Evolutionary conservation across 2,113 vertebrate genomes (phyloP).

Genomic region (Reinhardtius hippoglossoides): DNA sequence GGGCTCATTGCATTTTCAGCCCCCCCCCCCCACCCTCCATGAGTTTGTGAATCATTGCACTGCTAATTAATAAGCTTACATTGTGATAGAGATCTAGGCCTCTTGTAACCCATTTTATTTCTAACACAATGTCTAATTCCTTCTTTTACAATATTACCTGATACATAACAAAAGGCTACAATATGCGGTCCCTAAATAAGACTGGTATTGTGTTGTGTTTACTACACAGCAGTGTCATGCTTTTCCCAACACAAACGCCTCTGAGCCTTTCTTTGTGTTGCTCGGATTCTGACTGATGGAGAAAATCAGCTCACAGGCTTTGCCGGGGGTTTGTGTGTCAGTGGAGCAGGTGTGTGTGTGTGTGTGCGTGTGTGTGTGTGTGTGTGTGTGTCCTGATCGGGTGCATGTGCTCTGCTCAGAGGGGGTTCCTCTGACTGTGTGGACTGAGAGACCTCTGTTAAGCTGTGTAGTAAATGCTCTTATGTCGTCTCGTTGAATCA

Average conservation of each 20-base stretch:
- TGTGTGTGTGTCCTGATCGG: constrained; percentile 25
- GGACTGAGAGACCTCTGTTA: neutral
- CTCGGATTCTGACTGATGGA: constrained; percentile 10
- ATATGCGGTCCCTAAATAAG: no score
- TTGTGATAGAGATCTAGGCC: no score
- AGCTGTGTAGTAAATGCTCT: neutral
- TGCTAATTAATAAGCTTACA: no score
- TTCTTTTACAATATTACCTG: no score
- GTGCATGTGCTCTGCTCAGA: neutral
- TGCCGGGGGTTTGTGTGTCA: constrained; percentile 51
- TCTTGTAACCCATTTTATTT: no score
- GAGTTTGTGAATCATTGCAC: no score
- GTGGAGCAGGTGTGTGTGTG: constrained; percentile 39
- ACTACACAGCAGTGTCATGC: neutral
- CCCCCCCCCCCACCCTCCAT: no score
- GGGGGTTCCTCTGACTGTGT: neutral
- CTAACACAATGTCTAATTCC: no score
- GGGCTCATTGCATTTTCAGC: no score
- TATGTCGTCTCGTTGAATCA: neutral
- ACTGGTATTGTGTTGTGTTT: neutral
- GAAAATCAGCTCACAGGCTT: constrained; percentile 39
- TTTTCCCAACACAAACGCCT: neutral
- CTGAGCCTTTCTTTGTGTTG: constrained; percentile 16
- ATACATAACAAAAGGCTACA: no score
- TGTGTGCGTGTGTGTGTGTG: neutral